Percentiles rank a stretch among this genome's conserved stretches.
Evolutionary conservation across 2,113 vertebrate genomes (phyloP).

Genomic region (Terrapene triunguis): DNA sequence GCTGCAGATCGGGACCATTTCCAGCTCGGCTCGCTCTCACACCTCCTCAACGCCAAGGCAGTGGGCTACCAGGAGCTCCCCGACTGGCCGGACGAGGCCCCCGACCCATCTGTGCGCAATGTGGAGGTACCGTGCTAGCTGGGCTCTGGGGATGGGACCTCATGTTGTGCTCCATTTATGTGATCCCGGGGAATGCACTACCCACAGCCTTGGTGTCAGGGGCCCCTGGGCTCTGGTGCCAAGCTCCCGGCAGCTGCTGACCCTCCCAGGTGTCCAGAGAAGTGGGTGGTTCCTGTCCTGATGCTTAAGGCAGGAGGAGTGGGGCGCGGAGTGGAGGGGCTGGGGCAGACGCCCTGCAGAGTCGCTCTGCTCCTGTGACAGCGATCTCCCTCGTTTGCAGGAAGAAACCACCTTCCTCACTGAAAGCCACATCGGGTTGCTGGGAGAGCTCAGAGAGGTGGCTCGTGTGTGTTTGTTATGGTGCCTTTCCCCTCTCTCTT

Average conservation of each 20-base stretch:
- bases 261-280: background rate
- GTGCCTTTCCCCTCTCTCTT: background rate
- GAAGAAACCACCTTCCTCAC: slow-evolving; percentile 80
- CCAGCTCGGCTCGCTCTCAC: slow-evolving; percentile 96
- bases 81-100: slow-evolving; percentile 94
- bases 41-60: slow-evolving; percentile 95
- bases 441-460: slow-evolving; percentile 91
- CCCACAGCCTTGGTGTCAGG: background rate
- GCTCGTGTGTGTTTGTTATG: slow-evolving; percentile 26
- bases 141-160: background rate
- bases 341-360: background rate
- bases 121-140: slow-evolving; percentile 88
- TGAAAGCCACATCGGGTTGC: slow-evolving; percentile 86
- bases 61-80: slow-evolving; percentile 98
- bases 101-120: slow-evolving; percentile 97
- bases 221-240: background rate
- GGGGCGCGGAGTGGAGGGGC: background rate
- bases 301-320: background rate
- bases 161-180: no score
- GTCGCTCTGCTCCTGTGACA: background rate
- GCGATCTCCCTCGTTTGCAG: slow-evolving; percentile 67
- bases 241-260: background rate
- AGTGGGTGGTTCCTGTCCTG: background rate
- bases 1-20: slow-evolving; percentile 94
- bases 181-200: background rate